These are phyloP conservation scores for Aethes cnicana DNA, from an alignment of 2,888 invertebrate species.

Conservation along the genomic window DNA sequence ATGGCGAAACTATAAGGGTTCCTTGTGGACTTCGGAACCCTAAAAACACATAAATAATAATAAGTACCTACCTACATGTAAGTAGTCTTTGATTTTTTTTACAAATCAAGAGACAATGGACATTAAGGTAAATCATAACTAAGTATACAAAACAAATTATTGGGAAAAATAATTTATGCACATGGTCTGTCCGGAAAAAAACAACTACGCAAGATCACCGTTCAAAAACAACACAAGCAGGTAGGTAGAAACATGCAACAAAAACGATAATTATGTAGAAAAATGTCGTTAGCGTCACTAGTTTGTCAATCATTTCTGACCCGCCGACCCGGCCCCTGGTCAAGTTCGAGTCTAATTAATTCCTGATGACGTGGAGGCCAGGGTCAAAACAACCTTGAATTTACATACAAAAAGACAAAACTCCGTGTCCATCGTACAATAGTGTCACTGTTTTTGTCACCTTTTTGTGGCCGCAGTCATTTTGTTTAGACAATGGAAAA, in stretches of 20 bases:
- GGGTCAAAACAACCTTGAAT: conserved; percentile 57
- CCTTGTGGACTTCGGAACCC: no score
- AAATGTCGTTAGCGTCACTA: conserved; percentile 49
- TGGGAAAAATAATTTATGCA: no score
- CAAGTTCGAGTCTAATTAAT: conserved; percentile 76
- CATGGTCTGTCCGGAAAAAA: no score
- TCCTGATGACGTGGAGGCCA: conserved; percentile 61
- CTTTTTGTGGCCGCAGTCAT: conserved; percentile 34
- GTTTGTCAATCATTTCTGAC: conserved; percentile 65
- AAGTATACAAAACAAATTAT: no score
- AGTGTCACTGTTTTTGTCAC: conserved; percentile 64
- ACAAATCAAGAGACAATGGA: no score
- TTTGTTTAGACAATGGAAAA: conserved; percentile 28
- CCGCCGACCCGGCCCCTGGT: conserved; percentile 63
- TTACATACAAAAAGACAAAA: conserved; percentile 69
- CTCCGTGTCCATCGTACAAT: conserved; percentile 52
- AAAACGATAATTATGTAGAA: conserved; percentile 42
- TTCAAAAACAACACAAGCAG: not conserved
- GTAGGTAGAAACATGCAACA: conserved; percentile 32
- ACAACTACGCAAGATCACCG: no score
- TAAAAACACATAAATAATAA: no score
- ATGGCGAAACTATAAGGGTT: no score
- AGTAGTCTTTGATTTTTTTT: no score
- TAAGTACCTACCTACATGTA: no score
- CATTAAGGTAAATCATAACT: no score